These are phyloP conservation scores for Achatina immaculata DNA, from an alignment of 1,140 invertebrate species.

Conservation along the genomic window DNA sequence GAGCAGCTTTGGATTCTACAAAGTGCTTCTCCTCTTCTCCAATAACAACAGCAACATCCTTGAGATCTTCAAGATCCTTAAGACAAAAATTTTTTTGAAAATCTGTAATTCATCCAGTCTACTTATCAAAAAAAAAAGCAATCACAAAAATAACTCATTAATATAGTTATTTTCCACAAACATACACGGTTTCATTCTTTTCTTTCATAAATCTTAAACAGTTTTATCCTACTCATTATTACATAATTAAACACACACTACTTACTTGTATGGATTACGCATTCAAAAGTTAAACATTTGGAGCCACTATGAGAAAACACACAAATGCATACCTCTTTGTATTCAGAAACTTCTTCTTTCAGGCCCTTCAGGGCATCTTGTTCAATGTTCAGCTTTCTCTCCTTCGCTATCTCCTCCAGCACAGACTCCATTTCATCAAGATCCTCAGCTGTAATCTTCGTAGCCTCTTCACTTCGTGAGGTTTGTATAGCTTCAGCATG, in stretches of 20 bases:
- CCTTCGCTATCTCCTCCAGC: conserved; percentile 81
- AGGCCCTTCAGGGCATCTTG: conserved; percentile 72
- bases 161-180: too few relatives aligned
- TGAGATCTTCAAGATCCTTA: conserved; percentile 70
- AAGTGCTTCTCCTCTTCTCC: conserved; percentile 74
- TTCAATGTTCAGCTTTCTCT: conserved; percentile 68
- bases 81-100: not conserved
- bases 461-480: conserved; percentile 34
- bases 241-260: too few relatives aligned
- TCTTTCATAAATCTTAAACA: too few relatives aligned
- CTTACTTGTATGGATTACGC: too few relatives aligned
- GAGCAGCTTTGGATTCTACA: conserved; percentile 74
- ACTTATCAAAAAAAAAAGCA: too few relatives aligned
- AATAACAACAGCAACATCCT: conserved; percentile 80
- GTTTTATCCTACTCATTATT: too few relatives aligned
- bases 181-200: too few relatives aligned
- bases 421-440: conserved; percentile 88
- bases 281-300: too few relatives aligned
- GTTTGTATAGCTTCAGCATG: conserved; percentile 26
- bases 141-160: too few relatives aligned
- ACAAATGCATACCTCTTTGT: conserved; percentile 80
- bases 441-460: conserved; percentile 78
- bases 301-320: too few relatives aligned
- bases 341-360: conserved; percentile 89
- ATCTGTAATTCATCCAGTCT: too few relatives aligned